Base-by-base conservation (phyloP, 2,113 vertebrate species). In the Nerophis lumbriciformis region DNA sequence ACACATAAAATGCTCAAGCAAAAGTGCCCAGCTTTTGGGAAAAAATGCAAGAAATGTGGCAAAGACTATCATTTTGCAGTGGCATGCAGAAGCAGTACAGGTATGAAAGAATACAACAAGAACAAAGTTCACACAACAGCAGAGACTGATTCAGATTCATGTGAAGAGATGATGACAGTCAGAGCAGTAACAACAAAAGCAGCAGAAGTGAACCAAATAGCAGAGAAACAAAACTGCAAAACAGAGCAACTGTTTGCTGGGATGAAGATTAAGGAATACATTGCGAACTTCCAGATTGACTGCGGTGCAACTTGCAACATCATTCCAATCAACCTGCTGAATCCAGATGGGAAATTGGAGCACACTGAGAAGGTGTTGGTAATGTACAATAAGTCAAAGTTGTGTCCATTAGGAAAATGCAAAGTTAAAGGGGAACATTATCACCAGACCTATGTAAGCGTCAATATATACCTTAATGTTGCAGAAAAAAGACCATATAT, bases 271-370 rank as follows among this genome's bases (percentile, higher is more conserved):
- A 50, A 36, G 37, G 42, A 42, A 48, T 13, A 13, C 2, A 10
- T 63, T n/a, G 44, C 55, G 10, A 55, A 48, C 12, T 56, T 65
- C 50, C 63, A 79, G 12, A 56, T 56, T 51, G 67, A 77, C 21
- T 71, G 67, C 68, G 65, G 74, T n/a, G 71, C 68, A 6, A 71
- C 19, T 15, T 71, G 71, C 5, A 78, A 71, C 10, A 15, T 65
- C 12, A 71, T 71, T 6, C 67, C 75, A 10, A 57, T 67, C 5
- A 52, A 71, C 14, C 59, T 61, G 42, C 52, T 73, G 6, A 66
- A 59, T 15, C 58, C 70, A 42, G 59, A 77, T 48, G 21, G 1
- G 21, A 3, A 28, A 28, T 28, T 28, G 21, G 21, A 28, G 21
- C 21, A 28, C 21, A 77, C 44, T 6, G 28, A 80, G 11, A 56